These are phyloP conservation scores for Nipponacmea schrenckii DNA, from an alignment of 2,888 invertebrate genomes.

Conservation along the genomic window DNA sequence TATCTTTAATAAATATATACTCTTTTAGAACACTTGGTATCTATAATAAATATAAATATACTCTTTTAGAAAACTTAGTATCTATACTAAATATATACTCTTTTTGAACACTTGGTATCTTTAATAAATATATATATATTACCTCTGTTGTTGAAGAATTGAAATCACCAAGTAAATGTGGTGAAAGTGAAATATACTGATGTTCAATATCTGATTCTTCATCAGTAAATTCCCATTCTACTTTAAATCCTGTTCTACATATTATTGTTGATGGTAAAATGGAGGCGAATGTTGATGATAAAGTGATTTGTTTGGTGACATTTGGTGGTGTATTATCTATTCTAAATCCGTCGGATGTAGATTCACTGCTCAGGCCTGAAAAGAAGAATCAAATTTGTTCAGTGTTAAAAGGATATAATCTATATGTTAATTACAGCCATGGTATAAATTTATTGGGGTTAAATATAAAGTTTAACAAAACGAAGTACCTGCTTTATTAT, in stretches of 20 bases:
- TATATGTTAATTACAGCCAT: too few species aligned
- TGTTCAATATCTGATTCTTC: constrained; percentile 22
- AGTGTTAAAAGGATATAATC: too few species aligned
- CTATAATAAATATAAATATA: too few species aligned
- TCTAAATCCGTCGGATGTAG: constrained; percentile 38
- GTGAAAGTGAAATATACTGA: constrained; percentile 24
- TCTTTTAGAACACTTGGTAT: too few species aligned
- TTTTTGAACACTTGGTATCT: too few species aligned
- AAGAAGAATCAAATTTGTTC: not conserved
- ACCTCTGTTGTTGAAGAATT: constrained; percentile 14
- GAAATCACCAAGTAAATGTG: constrained; percentile 22
- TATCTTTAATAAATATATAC: too few species aligned
- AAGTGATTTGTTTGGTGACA: constrained; percentile 13
- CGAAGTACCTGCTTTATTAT: constrained; percentile 37
- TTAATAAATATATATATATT: too few species aligned
- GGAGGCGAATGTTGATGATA: constrained; percentile 24
- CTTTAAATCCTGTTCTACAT: constrained; percentile 17
- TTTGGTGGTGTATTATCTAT: constrained; percentile 36
- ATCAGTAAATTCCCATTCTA: constrained; percentile 26
- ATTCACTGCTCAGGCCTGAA: constrained; percentile 25
- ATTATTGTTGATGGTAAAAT: constrained; percentile 16
- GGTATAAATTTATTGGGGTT: too few species aligned
- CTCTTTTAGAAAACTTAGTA: too few species aligned
- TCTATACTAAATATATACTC: too few species aligned
- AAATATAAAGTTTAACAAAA: too few species aligned